Evolutionary conservation across 2,888 invertebrate species (phyloP).

Genomic region (Phengaris arion): DNA sequence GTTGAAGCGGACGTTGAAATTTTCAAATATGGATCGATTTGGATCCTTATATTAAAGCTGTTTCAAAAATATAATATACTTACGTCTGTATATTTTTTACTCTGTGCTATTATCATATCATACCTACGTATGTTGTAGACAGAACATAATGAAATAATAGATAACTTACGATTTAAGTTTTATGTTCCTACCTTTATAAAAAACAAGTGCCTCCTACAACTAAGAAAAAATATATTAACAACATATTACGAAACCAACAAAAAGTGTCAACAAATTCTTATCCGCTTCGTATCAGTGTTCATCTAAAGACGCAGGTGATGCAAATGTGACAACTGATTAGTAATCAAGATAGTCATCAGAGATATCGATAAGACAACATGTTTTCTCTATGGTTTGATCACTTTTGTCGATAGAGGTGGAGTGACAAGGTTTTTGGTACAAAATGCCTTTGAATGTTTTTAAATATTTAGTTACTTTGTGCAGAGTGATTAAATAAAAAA

Average conservation of each 20-base stretch:
- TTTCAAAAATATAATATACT: too few species aligned
- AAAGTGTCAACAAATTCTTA: slow-evolving; percentile 21
- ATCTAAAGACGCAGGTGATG: background rate
- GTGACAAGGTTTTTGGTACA: background rate
- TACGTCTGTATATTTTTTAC: too few species aligned
- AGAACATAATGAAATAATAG: too few species aligned
- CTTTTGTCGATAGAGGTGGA: background rate
- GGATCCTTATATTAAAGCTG: too few species aligned
- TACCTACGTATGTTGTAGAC: too few species aligned
- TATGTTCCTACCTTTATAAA: too few species aligned
- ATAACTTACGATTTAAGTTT: too few species aligned
- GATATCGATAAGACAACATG: slow-evolving; percentile 7
- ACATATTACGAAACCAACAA: background rate
- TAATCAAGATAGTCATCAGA: slow-evolving; percentile 5
- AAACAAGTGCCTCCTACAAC: background rate
- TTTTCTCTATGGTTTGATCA: background rate
- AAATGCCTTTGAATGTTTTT: background rate
- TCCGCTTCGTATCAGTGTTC: slow-evolving; percentile 4
- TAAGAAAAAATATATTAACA: background rate
- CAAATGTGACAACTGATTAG: background rate
- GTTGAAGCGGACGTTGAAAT: too few species aligned
- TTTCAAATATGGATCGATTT: too few species aligned
- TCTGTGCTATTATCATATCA: too few species aligned
- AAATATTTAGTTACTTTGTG: too few species aligned
- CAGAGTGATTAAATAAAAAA: too few species aligned